Base-by-base conservation (phyloP, 2,797 vertebrate genomes). In the Acestrorhynchus altus region DNA sequence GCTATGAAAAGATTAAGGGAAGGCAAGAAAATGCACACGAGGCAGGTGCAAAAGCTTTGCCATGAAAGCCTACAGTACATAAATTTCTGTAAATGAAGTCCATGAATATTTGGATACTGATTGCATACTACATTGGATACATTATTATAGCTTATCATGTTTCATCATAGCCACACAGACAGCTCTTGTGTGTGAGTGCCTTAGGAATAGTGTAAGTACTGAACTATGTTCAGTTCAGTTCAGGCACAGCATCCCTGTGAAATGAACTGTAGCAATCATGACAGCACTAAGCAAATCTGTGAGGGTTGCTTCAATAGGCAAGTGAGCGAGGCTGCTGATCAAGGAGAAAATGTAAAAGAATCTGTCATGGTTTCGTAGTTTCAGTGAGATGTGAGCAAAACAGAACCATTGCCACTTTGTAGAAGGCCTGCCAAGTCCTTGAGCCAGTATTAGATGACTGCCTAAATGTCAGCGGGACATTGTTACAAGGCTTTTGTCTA, bases 391-490 rank as follows among this genome's bases (percentile, higher is more conserved):
- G 26, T 40, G 24, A n/a, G 20, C 9, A 28, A 66, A 67, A 49
- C 35, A 51, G 39, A 31, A 28, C 26, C 40, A 65, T 13, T 79
- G 61, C 28, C 39, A 9, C 39, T 56, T 60, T 46, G 71, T 72
- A 65, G 26, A 70, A 51, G 16, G 12, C 47, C 16, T 66, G 74
- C 44, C 49, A 77, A 74, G 28, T 59, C 52, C 47, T 74, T 60
- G 22, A 63, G 72, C 49, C 26, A 20, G 61, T 47, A 68, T 75
- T 63, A 35, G 40, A 73, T 78, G 60, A 40, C 35, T n/a, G 28
- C 35, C 61, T 51, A 72, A 80, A 84, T 84, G 78, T 78, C 80
- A 80, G n/a, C 20, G 52, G 60, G 39, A 46, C 57, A 22, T 26
- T 64, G 73, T 56, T 51, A 40, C 56, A 8, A 2, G 72, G 64